Base-by-base conservation (phyloP, 2,113 vertebrate species). In the Trogon melanurus region DNA sequence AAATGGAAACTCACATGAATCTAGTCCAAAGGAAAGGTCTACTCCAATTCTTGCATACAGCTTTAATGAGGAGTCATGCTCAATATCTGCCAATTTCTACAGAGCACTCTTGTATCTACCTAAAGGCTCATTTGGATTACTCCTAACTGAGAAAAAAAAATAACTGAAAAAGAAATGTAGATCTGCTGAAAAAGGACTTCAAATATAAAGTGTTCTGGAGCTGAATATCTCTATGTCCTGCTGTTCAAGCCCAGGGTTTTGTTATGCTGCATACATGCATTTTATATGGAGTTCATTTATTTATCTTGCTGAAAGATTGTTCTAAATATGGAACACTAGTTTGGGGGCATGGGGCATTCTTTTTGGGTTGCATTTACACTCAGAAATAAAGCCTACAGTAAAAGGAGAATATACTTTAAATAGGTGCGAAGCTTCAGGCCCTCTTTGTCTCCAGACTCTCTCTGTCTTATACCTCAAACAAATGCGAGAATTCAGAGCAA, bases 1-100 rank as follows among this genome's bases (percentile, higher is more conserved):
- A 84, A 95, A 67, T 95, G 84, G 93, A 96, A 96, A 96, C 27
- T 82, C 22, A 75, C 16, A 73, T 88, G 78, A 91, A 94, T 73
- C 70, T 85, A 89, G 18, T 91, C 84, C 88, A 95, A 92, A 89
- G 30, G 32, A 89, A 95, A 91, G 45, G 21, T 82, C 91, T 92
- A 76, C 66, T 87, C 27, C 89, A 84, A 89, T 81, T 91, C 69
- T 89, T 96, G 70, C 71, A 62, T 70, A 54, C 4, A 83, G 70
- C 16, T 94, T 85, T 95, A 88, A 82, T 89, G 75, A 93, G 58
- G 32, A 91, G 54, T 85, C 54, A 73, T 91, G 61, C n/a, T 71
- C 45, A 69, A 6, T 76, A 89, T 41, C 45, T 85, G 74, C 74
- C 90, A 90, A 66, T 88, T 91, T 91, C 70, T 82, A 76, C 26